Percentiles rank a stretch among this genome's conserved stretches.
phyloP scores from a whole-genome alignment of 2,888 invertebrate genomes.

The Cheilosia impressa region DNA sequence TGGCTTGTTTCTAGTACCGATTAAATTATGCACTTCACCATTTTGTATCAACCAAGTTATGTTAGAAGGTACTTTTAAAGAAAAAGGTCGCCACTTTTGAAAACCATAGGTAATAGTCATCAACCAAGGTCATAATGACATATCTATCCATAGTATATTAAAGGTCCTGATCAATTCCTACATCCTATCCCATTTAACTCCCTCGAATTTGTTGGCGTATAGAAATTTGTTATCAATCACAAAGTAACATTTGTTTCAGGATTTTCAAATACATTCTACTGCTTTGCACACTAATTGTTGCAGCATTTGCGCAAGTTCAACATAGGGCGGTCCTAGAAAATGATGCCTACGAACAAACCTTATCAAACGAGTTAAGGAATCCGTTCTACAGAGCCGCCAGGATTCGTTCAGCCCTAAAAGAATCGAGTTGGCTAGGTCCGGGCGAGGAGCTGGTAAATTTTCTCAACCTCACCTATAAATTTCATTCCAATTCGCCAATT shows the following conservation, averaged over 20 bases:
- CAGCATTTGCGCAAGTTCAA: constrained; percentile 80
- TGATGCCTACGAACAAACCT: constrained; percentile 85
- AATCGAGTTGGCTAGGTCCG: constrained; percentile 86
- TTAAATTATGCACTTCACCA: no score
- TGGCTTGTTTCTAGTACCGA: no score
- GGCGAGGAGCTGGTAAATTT: constrained; percentile 86
- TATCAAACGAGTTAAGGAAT: constrained; percentile 86
- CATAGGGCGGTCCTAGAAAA: constrained; percentile 86
- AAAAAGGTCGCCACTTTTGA: no score
- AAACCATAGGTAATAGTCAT: no score
- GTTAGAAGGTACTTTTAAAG: no score
- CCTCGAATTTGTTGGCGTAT: no score
- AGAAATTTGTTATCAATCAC: no score
- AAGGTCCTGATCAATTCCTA: no score
- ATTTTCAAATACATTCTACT: constrained; percentile 13
- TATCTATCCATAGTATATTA: no score
- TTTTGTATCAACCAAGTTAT: no score
- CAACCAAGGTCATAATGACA: no score
- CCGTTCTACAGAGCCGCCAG: constrained; percentile 86
- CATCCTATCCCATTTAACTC: no score
- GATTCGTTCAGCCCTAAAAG: constrained; percentile 85
- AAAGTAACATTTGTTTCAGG: background rate
- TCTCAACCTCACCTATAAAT: background rate
- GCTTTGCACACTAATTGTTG: constrained; percentile 31
- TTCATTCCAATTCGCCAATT: constrained; percentile 44